phyloP scores from a whole-genome alignment of 2,888 invertebrate genomes.

The Synanthedon vespiformis region DNA sequence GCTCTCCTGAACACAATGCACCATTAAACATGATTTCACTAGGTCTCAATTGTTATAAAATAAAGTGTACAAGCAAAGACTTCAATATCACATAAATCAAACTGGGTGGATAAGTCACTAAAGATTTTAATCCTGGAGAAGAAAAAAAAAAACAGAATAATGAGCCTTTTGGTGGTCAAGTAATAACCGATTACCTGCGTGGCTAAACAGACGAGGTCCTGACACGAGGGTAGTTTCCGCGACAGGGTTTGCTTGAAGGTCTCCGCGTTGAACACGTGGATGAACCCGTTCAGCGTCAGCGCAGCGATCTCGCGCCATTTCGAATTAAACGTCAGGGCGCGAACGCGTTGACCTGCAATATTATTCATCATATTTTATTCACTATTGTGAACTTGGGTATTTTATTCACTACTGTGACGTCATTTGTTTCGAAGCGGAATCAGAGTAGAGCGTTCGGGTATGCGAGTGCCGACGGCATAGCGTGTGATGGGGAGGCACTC shows the following conservation, averaged over 20 bases:
- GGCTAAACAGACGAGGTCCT: conserved; percentile 94
- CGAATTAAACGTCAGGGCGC: conserved; percentile 90
- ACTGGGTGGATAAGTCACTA: too few species aligned
- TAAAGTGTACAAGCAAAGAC: too few species aligned
- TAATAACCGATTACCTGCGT: conserved; percentile 52
- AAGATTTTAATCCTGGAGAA: too few species aligned
- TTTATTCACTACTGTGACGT: too few species aligned
- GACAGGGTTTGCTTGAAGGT: conserved; percentile 90
- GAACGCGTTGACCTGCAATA: conserved; percentile 74
- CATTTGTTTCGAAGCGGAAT: too few species aligned
- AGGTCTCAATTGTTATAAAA: too few species aligned
- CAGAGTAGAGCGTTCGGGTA: too few species aligned
- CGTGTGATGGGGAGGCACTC: background rate
- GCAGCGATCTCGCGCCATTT: conserved; percentile 90
- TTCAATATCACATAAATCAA: too few species aligned
- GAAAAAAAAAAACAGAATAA: background rate
- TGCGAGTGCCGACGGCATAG: too few species aligned
- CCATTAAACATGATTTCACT: too few species aligned
- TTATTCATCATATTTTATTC: too few species aligned
- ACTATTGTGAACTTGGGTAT: too few species aligned
- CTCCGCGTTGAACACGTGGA: conserved; percentile 93
- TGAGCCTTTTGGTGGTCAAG: background rate
- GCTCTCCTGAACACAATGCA: conserved; percentile 74
- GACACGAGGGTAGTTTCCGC: conserved; percentile 86
- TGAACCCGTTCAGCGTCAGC: conserved; percentile 91